Conservation (phyloP, 2,888 invertebrate species). For the Eristalis pertinax region DNA sequence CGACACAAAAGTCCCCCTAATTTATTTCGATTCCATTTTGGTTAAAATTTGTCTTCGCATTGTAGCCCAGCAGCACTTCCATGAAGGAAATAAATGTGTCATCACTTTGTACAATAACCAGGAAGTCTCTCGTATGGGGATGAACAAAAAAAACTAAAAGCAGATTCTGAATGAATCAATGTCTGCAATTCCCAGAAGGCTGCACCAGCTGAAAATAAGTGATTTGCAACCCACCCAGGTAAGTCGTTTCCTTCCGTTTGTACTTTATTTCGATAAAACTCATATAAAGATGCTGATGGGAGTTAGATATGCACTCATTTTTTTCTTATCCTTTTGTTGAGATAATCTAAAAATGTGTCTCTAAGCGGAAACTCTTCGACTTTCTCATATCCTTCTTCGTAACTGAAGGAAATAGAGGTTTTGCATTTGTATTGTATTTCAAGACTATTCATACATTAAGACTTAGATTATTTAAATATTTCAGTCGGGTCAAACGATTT, state of each 20-base stretch:
- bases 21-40: neutral
- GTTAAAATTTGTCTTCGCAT: neutral
- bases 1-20: neutral
- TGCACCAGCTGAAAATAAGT: neutral
- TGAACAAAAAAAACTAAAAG: neutral
- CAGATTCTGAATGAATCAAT: neutral
- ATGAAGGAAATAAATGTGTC: conserved; percentile 38
- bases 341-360: neutral
- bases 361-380: neutral
- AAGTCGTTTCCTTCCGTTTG: neutral
- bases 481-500: too few relatives aligned
- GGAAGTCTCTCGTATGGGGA: neutral
- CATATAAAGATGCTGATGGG: neutral
- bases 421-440: neutral
- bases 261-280: neutral
- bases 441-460: neutral
- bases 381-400: neutral
- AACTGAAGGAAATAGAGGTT: neutral
- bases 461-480: too few relatives aligned
- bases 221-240: neutral
- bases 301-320: neutral
- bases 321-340: neutral
- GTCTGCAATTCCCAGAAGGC: neutral
- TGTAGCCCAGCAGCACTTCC: conserved; percentile 17
- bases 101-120: conserved; percentile 25